Evolutionary conservation across 2,113 vertebrate species (phyloP).

Genomic region (Grammomys dolichurus): DNA sequence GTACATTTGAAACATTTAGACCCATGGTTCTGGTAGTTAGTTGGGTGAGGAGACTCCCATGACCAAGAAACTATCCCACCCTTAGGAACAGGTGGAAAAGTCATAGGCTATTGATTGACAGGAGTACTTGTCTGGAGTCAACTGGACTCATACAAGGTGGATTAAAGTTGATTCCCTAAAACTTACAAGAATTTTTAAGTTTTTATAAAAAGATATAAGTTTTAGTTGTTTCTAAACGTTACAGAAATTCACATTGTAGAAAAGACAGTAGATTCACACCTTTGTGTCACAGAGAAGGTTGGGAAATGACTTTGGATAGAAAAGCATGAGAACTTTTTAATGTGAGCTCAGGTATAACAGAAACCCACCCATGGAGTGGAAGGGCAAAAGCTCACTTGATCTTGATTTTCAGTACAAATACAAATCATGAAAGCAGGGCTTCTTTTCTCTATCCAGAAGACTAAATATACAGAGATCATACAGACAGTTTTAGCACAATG

Average conservation of each 20-base stretch:
- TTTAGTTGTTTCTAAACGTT: background rate
- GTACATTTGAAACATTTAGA: background rate
- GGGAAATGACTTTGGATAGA: background rate
- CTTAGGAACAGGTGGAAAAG: background rate
- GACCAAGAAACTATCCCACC: background rate
- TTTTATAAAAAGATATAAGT: background rate
- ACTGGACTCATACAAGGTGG: background rate
- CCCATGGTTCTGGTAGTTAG: background rate
- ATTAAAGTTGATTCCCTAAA: background rate
- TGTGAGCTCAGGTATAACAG: background rate
- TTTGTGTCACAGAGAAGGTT: background rate
- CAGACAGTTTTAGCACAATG: background rate
- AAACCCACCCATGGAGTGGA: background rate
- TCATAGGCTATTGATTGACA: background rate
- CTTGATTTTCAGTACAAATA: background rate
- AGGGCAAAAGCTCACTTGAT: background rate
- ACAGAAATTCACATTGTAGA: background rate
- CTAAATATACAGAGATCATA: background rate
- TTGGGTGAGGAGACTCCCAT: background rate
- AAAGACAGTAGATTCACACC: background rate
- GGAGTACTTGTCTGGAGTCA: background rate
- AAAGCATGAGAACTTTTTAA: background rate
- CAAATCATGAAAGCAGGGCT: background rate
- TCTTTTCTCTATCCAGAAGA: background rate
- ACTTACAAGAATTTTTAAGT: background rate